phyloP scores from a whole-genome alignment of 2,888 invertebrate species.

The Orchestes rusci region DNA sequence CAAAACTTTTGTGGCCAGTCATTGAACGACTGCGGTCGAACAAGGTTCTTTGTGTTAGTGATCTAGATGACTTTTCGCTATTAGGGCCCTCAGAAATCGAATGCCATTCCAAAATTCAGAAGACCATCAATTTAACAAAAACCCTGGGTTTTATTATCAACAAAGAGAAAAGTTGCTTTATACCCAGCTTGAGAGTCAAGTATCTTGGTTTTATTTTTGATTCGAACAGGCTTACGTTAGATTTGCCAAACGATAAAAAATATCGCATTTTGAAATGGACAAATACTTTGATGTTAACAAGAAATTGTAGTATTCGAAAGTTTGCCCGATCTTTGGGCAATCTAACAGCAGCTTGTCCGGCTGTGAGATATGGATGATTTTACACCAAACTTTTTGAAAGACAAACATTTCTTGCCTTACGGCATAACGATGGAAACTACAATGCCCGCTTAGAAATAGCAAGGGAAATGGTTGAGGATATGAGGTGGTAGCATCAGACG shows the following conservation, averaged over 20 bases:
- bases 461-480: no score
- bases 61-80: constrained; percentile 24
- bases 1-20: constrained; percentile 30
- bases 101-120: no score
- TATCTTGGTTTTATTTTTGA: background rate
- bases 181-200: background rate
- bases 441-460: background rate
- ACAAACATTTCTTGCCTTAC: constrained; percentile 12
- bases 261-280: background rate
- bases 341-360: constrained; percentile 26
- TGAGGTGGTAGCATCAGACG: constrained; percentile 14
- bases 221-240: background rate
- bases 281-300: background rate
- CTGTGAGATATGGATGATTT: constrained; percentile 23
- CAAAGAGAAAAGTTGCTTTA: background rate
- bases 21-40: constrained; percentile 14
- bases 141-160: constrained; percentile 1
- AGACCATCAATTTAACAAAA: constrained; percentile 1
- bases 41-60: constrained; percentile 22
- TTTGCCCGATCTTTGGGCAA: constrained; percentile 25
- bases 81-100: constrained; percentile 14
- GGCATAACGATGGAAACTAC: background rate
- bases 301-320: constrained; percentile 7
- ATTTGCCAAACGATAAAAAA: background rate
- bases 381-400: no score